These are phyloP conservation scores for Pristionchus entomophagus DNA, from an alignment of 2,888 invertebrate species.

Conservation along the genomic window DNA sequence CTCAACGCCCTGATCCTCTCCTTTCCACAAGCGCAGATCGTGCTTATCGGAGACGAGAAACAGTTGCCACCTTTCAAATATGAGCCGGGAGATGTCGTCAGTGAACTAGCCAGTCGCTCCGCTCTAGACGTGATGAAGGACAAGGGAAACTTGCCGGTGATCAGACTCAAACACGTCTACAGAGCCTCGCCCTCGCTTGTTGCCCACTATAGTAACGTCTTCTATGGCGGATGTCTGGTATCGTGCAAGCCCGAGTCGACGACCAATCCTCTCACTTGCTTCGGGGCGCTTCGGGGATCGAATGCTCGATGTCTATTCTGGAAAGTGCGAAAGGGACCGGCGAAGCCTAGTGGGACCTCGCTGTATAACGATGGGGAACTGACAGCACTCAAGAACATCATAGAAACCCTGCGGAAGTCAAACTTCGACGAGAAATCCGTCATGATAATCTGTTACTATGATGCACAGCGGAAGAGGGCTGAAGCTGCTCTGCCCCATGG, in stretches of 20 bases:
- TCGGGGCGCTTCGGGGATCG: background rate
- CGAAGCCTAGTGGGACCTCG: background rate
- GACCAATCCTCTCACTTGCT: background rate
- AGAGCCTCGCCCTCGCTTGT: background rate
- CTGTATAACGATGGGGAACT: background rate
- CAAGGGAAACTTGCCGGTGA: background rate
- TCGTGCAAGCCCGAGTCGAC: background rate
- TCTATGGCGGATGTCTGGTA: background rate
- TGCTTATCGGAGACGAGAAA: conserved; percentile 2
- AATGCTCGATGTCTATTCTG: background rate
- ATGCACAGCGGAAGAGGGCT: background rate
- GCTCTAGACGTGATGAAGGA: background rate
- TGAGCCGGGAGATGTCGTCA: background rate
- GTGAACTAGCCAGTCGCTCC: background rate
- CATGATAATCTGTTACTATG: conserved; percentile 8
- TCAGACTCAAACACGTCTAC: background rate
- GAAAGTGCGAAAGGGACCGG: background rate
- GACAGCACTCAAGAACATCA: background rate
- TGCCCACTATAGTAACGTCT: background rate
- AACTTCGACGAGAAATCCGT: background rate
- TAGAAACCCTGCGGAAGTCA: background rate
- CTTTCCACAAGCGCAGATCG: conserved; percentile 8
- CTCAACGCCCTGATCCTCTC: background rate
- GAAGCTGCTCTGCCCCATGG: background rate
- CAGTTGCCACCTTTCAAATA: conserved; percentile 9